phyloP scores from a whole-genome alignment of 2,113 vertebrate genomes.

The Anolis carolinensis region DNA sequence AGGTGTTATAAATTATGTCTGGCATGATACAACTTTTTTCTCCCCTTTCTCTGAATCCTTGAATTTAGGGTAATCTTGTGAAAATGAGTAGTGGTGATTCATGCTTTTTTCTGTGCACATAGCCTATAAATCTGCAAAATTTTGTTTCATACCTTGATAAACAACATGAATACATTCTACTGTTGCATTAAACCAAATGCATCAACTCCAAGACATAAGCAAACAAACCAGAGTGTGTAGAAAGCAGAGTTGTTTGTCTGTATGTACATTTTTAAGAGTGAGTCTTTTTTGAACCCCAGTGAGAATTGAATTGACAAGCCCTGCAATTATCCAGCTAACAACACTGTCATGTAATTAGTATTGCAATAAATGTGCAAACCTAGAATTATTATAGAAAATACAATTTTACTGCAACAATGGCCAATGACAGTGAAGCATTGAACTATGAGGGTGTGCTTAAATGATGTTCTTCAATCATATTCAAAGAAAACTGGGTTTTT shows the following conservation, averaged over 20 bases:
- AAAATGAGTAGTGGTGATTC: not conserved
- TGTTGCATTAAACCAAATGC: not conserved
- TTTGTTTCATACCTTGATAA: not conserved
- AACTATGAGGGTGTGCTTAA: constrained; percentile 44
- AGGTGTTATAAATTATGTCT: not conserved
- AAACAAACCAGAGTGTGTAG: constrained; percentile 41
- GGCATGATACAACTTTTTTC: not conserved
- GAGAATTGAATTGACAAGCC: constrained; percentile 59
- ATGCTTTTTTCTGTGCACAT: not conserved
- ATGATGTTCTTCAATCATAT: constrained; percentile 13
- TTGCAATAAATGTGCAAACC: constrained; percentile 57
- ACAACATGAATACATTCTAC: not conserved
- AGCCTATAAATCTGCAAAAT: not conserved
- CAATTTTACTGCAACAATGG: constrained; percentile 46
- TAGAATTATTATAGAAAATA: constrained; percentile 52
- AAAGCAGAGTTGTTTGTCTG: constrained; percentile 32
- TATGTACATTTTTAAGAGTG: constrained; percentile 30
- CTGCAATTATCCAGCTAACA: constrained; percentile 54
- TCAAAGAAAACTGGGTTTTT: constrained; percentile 14
- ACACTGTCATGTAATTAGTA: constrained; percentile 60
- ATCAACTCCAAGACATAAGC: constrained; percentile 37
- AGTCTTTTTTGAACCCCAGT: constrained; percentile 51
- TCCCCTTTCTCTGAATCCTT: not conserved
- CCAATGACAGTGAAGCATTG: constrained; percentile 48
- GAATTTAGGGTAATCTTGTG: not conserved